These are phyloP conservation scores for Hapalemur alaotrensis DNA, from an alignment of 2,797 vertebrate genomes.

Conservation along the genomic window DNA sequence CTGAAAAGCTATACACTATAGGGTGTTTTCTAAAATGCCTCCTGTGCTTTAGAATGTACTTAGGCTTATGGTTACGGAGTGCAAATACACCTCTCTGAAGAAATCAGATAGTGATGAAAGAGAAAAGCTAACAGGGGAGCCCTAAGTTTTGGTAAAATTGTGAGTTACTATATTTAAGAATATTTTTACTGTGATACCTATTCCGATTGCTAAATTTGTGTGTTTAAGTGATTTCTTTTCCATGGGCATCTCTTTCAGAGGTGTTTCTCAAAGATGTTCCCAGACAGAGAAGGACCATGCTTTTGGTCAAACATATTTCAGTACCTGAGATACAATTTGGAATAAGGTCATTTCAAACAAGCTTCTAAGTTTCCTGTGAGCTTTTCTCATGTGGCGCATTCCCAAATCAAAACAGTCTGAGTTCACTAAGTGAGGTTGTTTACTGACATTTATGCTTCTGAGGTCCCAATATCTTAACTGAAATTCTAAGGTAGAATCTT, in stretches of 20 bases:
- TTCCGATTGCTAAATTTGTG: background rate
- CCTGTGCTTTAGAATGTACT: background rate
- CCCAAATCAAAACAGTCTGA: background rate
- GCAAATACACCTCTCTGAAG: background rate
- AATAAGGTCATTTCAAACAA: background rate
- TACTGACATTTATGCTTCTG: background rate
- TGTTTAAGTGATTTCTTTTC: background rate
- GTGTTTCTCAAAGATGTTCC: background rate
- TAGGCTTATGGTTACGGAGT: background rate
- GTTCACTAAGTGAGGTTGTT: background rate
- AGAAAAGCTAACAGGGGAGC: background rate
- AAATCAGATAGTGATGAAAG: background rate
- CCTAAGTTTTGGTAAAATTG: background rate
- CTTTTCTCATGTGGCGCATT: background rate
- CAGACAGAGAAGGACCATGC: background rate
- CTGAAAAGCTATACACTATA: background rate
- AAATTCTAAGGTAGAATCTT: background rate
- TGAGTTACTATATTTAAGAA: background rate
- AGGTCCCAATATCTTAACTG: background rate
- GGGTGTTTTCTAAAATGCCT: background rate
- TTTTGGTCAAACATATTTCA: background rate
- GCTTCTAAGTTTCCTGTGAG: background rate
- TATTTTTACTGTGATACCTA: background rate
- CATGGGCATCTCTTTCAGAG: background rate
- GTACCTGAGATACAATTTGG: background rate